Percentiles rank a stretch among this genome's conserved stretches.
Evolutionary conservation across 1,140 invertebrate species (phyloP).

Genomic region (Hetaerina americana): DNA sequence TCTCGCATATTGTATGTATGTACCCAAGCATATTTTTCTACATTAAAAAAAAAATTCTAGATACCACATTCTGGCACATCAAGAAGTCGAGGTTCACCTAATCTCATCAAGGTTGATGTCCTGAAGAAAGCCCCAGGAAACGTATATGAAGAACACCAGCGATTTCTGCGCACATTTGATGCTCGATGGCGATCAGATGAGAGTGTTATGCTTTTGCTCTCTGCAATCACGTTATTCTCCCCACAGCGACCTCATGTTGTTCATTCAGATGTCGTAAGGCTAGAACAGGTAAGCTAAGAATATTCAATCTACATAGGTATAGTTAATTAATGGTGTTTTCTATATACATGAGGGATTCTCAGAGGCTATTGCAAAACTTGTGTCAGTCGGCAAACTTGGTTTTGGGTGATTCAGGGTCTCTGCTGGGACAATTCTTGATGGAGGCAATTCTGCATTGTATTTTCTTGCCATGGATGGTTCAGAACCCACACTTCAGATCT

Average conservation of each 20-base stretch:
- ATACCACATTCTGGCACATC: conserved; percentile 58
- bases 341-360: no score
- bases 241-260: conserved; percentile 65
- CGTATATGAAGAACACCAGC: conserved; percentile 69
- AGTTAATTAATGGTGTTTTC: no score
- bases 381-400: no score
- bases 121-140: conserved; percentile 76
- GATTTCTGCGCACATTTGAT: conserved; percentile 69
- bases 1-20: neutral
- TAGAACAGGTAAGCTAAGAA: conserved; percentile 78
- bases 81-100: conserved; percentile 31
- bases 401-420: no score
- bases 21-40: neutral
- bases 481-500: no score
- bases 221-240: conserved; percentile 78
- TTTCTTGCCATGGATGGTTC: no score
- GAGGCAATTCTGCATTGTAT: no score
- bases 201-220: conserved; percentile 77
- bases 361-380: no score
- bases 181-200: conserved; percentile 67
- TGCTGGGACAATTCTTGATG: no score
- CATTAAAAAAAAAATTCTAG: conserved; percentile 24
- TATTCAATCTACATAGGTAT: no score
- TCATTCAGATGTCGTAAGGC: conserved; percentile 69
- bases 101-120: conserved; percentile 56